Evolutionary conservation across 2,888 invertebrate species (phyloP), one percentile per base, ranked within the genome.

Genomic region (Ophioninae sp.): DNA sequence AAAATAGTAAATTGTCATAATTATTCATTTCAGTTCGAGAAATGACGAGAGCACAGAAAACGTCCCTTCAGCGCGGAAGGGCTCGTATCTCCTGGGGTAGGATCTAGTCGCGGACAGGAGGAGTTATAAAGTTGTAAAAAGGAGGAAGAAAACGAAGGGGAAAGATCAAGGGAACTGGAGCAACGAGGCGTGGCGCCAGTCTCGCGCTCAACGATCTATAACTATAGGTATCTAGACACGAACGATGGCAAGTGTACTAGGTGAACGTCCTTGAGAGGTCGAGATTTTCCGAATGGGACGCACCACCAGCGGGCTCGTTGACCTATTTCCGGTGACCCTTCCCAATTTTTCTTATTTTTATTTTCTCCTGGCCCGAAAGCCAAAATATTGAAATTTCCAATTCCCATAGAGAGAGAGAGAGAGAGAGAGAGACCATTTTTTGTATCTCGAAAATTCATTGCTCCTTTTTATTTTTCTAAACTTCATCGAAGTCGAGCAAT

Each of bases 181-280:
- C 87, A 87, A 7, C 82, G 81, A 86, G 87, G 87, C 87, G 88
- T 87, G 87, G 84, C 86, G 74, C 64, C 83, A 79, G 82, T 84
- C 83, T 56, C 41, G 44, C 56, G 77, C 69, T 75, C 56, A 23
- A 59, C 68, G 17, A 76, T 76, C 58, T 81, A 76, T 67, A 64
- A 41, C 51, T 22, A 37, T 67, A 73, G 59, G 39, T 71, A 58
- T 76, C 13, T 75, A 51, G 59, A 23, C 56, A 13, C 64, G 5
- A 65, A 9, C 30, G 44, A 10, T 58, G 41, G 74, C 17, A 58
- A 63, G 83, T 30, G 85, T 79, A 65, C 85, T 77, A 77, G 81
- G 75, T 76, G 79, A 64, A 75, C 84, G 88, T 83, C 89, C 89
- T 89, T 89, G 88, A 87, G 87, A 89, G 88, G 89, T 84, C 63